Evolutionary conservation across 2,113 vertebrate genomes (phyloP).

Genomic region (Alethe castanea): DNA sequence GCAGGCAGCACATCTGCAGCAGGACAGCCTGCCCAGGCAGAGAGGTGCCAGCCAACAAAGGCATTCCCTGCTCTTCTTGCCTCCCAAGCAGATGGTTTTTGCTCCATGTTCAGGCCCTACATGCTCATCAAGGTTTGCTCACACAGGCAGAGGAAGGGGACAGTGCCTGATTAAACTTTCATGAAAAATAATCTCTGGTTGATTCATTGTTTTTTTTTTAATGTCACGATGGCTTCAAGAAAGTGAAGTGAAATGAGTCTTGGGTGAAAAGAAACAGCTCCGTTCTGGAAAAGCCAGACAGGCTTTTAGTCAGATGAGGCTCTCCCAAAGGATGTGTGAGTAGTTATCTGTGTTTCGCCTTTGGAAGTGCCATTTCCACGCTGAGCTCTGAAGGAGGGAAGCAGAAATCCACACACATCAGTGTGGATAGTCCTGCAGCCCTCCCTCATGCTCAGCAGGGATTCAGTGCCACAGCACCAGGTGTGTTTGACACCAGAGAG

Average conservation of each 20-base stretch:
- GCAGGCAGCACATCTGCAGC: neutral
- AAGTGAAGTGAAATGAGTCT: slow-evolving; percentile 42
- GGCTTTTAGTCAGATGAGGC: slow-evolving; percentile 48
- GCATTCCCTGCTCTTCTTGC: neutral
- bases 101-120: neutral
- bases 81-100: neutral
- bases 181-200: slow-evolving; percentile 51
- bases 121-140: neutral
- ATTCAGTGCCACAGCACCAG: neutral
- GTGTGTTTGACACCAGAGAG: neutral
- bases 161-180: slow-evolving; percentile 52
- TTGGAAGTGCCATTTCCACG: slow-evolving; percentile 35
- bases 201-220: slow-evolving; percentile 47
- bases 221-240: neutral
- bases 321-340: slow-evolving; percentile 44
- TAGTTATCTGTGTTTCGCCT: neutral
- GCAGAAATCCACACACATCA: neutral
- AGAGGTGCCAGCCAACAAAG: neutral
- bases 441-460: neutral
- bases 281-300: neutral
- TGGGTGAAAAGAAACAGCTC: slow-evolving; percentile 25
- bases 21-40: neutral
- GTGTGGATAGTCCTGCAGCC: neutral
- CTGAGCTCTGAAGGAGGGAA: neutral
- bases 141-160: neutral